Conservation (phyloP, 2,113 vertebrate species). For the Thryonomys swinderianus region DNA sequence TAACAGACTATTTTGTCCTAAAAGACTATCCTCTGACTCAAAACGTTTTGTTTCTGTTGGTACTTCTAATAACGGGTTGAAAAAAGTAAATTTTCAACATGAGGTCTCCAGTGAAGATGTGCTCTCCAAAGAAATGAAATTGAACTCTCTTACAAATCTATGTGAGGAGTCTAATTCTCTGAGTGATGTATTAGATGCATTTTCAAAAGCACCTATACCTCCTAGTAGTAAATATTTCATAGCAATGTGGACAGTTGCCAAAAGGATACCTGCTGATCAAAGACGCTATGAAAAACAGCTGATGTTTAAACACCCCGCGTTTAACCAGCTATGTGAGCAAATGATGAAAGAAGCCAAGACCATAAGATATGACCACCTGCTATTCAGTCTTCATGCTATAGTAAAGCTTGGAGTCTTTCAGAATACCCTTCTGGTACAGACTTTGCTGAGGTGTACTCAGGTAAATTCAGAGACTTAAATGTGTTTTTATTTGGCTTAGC, state of each 20-base stretch:
- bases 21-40: conserved; percentile 43
- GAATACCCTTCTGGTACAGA: conserved; percentile 91
- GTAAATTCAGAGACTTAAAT: conserved; percentile 80
- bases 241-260: conserved; percentile 88
- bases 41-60: neutral
- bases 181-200: conserved; percentile 90
- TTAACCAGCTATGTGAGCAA: conserved; percentile 87
- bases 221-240: conserved; percentile 84
- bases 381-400: conserved; percentile 88
- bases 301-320: conserved; percentile 90
- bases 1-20: neutral
- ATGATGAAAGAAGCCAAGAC: conserved; percentile 77
- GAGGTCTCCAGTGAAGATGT: conserved; percentile 42
- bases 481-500: neutral
- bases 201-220: conserved; percentile 56
- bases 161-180: conserved; percentile 87
- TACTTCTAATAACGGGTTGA: neutral
- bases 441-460: conserved; percentile 91
- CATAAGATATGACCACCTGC: conserved; percentile 82
- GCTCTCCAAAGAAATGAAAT: conserved; percentile 30
- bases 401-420: conserved; percentile 91
- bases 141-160: conserved; percentile 65
- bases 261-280: conserved; percentile 88
- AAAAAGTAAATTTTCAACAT: conserved; percentile 42
- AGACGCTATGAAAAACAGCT: conserved; percentile 87